These are phyloP conservation scores for Junonia oenone DNA, from an alignment of 2,888 invertebrate species.

Conservation along the genomic window DNA sequence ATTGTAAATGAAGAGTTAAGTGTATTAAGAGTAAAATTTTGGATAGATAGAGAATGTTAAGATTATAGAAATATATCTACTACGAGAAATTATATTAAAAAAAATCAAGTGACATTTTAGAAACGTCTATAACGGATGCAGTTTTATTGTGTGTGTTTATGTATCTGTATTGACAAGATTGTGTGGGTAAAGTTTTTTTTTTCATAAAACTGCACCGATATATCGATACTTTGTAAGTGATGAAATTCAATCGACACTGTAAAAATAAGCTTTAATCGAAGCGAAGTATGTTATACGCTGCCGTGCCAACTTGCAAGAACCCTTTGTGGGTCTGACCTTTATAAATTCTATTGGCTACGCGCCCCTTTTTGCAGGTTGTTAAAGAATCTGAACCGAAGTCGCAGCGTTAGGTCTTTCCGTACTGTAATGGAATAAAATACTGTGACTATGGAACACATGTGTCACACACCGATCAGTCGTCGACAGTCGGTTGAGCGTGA, in stretches of 20 bases:
- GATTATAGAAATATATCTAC: not conserved
- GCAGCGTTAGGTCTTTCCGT: conserved; percentile 97
- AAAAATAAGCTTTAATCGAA: conserved; percentile 60
- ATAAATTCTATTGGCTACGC: conserved; percentile 86
- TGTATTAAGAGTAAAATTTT: conserved; percentile 4
- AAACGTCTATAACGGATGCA: conserved; percentile 15
- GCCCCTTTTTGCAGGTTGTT: conserved; percentile 93
- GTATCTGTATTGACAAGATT: not conserved
- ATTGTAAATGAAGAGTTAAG: not conserved
- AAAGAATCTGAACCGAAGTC: conserved; percentile 97
- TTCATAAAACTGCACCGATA: conserved; percentile 58
- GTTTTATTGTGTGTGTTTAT: conserved; percentile 16
- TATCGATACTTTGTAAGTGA: conserved; percentile 42
- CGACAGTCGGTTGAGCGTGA: conserved; percentile 17
- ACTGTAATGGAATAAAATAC: conserved; percentile 85
- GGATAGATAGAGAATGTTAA: conserved; percentile 8
- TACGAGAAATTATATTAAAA: not conserved
- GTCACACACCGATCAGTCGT: conserved; percentile 25
- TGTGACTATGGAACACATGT: conserved; percentile 46
- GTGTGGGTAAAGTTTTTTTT: not conserved
- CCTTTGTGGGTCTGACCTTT: conserved; percentile 61
- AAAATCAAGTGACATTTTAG: conserved; percentile 11
- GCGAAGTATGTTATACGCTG: conserved; percentile 68
- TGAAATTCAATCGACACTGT: conserved; percentile 55
- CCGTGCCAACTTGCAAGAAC: conserved; percentile 62